Evolutionary conservation across 2,797 vertebrate species (phyloP), one percentile per base, ranked within the genome.

Genomic region (Cetoscarus ocellatus): DNA sequence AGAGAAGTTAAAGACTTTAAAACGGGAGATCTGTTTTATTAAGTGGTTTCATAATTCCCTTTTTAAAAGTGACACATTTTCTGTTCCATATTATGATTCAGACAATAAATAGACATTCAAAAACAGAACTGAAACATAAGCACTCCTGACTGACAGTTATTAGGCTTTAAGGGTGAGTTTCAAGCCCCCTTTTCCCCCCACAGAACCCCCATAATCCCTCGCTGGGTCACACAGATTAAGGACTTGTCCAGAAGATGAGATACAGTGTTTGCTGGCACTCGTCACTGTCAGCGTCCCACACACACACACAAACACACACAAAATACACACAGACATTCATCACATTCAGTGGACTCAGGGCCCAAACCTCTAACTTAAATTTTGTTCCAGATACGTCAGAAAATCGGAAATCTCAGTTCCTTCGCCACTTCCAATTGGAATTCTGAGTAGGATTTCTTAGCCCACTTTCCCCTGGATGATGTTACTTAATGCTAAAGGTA

Each of bases 151-250:
- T 48, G 58, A 70, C 55, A 44, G 60, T 71, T 59, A 39, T 49
- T 61, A 70, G 69, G 51, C 45, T 67, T 70, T 42, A 74, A 39
- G 73, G 81, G 70, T 82, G 70, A 54, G 69, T 75, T 81, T 86
- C 50, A 74, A 69, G 71, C 66, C 72, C 60, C 19, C 11, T 70
- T 75, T 81, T 73, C 76, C 36, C 36, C 83, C 69, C 70, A 59
- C 72, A 76, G 67, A 83, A 77, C 80, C 79, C 70, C 80, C 84
- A 80, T 89, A 91, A 92, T 94, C 91, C 86, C 76, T 80, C 40
- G 73, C 83, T 88, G 87, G 92, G 80, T 91, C 90, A 86, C 84
- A 69, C 84, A 91, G 91, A 93, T 94, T 92, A 93, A 91, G 86
- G 72, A 67, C 90, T 81, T 82, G 88, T 93, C 73, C 83, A 88